These are phyloP conservation scores for Parnassius smintheus DNA, from an alignment of 2,888 invertebrate species.

Conservation along the genomic window DNA sequence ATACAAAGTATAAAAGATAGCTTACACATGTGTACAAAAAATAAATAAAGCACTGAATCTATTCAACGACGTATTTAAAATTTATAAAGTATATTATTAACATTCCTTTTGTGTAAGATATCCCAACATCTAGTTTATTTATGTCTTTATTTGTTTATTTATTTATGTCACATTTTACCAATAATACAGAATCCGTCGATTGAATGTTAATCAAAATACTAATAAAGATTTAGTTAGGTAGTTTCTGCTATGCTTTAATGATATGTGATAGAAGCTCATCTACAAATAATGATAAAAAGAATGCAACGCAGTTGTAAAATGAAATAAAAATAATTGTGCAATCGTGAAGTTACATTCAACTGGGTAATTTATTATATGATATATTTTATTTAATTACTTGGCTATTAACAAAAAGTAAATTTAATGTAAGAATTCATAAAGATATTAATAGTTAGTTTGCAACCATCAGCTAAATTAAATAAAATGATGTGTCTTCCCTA, in stretches of 20 bases:
- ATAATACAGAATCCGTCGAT: constrained; percentile 25
- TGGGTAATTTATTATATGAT: too few relatives aligned
- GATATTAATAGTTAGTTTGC: too few relatives aligned
- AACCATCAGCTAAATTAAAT: too few relatives aligned
- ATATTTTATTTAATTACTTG: too few relatives aligned
- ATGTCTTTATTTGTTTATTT: constrained; percentile 3
- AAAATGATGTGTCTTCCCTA: too few relatives aligned
- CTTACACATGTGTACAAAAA: constrained; percentile 57
- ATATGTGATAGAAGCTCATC: constrained; percentile 19
- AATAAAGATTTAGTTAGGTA: constrained; percentile 15
- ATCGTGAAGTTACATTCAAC: too few relatives aligned
- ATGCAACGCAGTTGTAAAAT: too few relatives aligned
- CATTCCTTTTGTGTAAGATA: constrained; percentile 15
- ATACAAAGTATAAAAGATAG: constrained; percentile 42
- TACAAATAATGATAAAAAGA: not conserved
- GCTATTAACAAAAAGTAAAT: too few relatives aligned
- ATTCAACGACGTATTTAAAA: constrained; percentile 12
- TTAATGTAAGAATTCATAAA: too few relatives aligned
- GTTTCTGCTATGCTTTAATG: constrained; percentile 21
- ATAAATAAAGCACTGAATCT: constrained; percentile 39
- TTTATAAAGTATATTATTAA: constrained; percentile 11
- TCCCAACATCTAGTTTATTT: constrained; percentile 10
- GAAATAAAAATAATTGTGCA: too few relatives aligned
- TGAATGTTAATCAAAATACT: constrained; percentile 19
- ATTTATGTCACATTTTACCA: constrained; percentile 17